Evolutionary conservation across 2,113 vertebrate species (phyloP).

Genomic region (Pachycephala philippinensis): DNA sequence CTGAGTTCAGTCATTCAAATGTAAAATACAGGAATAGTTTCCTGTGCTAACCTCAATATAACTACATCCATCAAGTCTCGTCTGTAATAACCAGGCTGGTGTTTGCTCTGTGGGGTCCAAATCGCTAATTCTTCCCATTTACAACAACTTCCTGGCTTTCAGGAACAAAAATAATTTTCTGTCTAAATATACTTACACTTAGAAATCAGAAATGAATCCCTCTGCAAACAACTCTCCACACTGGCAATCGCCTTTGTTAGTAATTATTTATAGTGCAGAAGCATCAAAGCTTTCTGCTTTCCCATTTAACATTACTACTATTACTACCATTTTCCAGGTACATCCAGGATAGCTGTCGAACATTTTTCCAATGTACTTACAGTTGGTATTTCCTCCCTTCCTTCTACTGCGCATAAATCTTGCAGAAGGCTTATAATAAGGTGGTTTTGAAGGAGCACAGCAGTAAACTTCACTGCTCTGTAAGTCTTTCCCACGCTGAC

Average conservation of each 20-base stretch:
- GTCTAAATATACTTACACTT: conserved; percentile 55
- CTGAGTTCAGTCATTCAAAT: background rate
- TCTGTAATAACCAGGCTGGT: background rate
- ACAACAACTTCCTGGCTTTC: conserved; percentile 1
- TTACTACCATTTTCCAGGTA: background rate
- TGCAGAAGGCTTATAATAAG: background rate
- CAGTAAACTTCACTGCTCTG: background rate
- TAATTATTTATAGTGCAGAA: conserved; percentile 34
- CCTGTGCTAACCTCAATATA: background rate
- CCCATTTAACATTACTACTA: background rate
- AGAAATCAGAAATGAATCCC: conserved; percentile 40
- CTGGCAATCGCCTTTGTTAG: background rate
- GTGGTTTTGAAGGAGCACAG: background rate
- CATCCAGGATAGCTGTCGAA: background rate
- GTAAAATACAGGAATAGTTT: background rate
- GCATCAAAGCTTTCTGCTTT: background rate
- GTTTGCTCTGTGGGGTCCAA: background rate
- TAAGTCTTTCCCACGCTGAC: background rate
- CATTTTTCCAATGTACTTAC: background rate
- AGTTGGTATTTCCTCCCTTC: background rate
- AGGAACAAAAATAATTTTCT: conserved; percentile 40
- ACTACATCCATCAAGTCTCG: background rate
- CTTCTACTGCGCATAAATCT: background rate
- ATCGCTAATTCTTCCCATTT: conserved; percentile 23
- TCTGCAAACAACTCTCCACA: conserved; percentile 15